A percentile compares a stretch with the other conserved stretches of the same genome.
Conservation (phyloP, 1,140 invertebrate genomes). For the Lepidurus apus region DNA sequence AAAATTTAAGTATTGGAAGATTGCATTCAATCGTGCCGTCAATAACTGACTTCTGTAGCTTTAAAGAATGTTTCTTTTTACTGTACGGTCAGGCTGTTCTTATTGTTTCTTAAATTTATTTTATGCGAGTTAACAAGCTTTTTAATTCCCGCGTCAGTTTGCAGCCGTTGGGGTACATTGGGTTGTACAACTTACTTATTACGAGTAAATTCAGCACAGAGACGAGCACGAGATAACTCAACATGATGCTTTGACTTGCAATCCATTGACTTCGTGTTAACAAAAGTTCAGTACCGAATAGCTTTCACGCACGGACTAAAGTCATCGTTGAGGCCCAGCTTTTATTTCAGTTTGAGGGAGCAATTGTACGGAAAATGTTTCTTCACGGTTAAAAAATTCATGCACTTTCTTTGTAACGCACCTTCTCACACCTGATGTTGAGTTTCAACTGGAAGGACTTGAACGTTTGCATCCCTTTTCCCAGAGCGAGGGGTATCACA, state of each 20-base stretch:
- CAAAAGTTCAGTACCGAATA: background rate
- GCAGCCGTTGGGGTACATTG: background rate
- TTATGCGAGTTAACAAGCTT: background rate
- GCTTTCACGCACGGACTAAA: background rate
- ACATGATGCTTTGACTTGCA: background rate
- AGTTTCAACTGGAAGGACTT: background rate
- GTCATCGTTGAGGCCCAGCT: background rate
- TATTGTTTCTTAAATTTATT: too few relatives aligned
- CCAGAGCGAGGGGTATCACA: background rate
- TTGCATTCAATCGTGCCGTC: too few relatives aligned
- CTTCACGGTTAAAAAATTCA: constrained; percentile 2
- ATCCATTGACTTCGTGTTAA: background rate
- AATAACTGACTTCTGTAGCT: too few relatives aligned
- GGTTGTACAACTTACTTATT: background rate
- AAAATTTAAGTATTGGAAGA: too few relatives aligned
- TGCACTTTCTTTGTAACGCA: constrained; percentile 22
- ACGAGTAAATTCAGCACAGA: background rate
- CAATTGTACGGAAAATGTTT: background rate
- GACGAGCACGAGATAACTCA: background rate
- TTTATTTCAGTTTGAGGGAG: background rate
- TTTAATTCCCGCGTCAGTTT: background rate
- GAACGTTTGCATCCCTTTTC: background rate
- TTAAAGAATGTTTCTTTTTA: too few relatives aligned
- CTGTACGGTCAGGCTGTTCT: too few relatives aligned
- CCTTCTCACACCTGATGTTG: background rate